Base-by-base conservation (phyloP, 1,140 invertebrate species). In the Drosophila bifasciata region DNA sequence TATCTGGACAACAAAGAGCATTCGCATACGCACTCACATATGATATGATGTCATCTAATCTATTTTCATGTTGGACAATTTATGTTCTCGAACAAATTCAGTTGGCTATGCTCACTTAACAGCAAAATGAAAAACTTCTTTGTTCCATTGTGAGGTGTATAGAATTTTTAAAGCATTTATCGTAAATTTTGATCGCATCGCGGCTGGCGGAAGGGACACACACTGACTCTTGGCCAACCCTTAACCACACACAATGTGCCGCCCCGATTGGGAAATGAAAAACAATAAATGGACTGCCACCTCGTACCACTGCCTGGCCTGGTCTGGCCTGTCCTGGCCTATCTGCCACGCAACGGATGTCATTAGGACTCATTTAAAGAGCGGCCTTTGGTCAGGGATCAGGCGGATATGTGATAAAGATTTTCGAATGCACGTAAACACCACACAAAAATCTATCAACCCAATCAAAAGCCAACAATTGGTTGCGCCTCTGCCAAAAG, bases 91-190 rank as follows among this genome's bases (percentile, higher is more conserved):
- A 90, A 86, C 86, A 84, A 89, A 89, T 89, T 80, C 79, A 73
- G 77, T 89, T 89, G 68, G 80, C 63, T 57, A 89, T 79, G 86
- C 86, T 89, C 86, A 89, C 86, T 89, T 89, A 89, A 86, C 86
- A 64, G 53, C 32, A 76, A 79, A 79, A 39, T 68, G 66, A 89
- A 89, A 76, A 80, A 89, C 60, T 59, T 81, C 64, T 46, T 36
- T 36, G 50, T 51, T 45, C 52, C 41, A 73, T 73, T 73, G 78
- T 79, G 61, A 64, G 79, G 79, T 85, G 80, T 77, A 72, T 85
- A 86, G 66, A 79, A 79, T 85, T 79, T 89, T 89, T 89, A 85
- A 89, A 89, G 75, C 86, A 89, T 89, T 86, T 85, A 89, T 89
- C 86, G 86, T 90, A 89, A 85, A 89, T 89, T 89, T 81, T 63